Base-by-base conservation (phyloP, 2,797 vertebrate genomes). In the Pelodytes ibericus region DNA sequence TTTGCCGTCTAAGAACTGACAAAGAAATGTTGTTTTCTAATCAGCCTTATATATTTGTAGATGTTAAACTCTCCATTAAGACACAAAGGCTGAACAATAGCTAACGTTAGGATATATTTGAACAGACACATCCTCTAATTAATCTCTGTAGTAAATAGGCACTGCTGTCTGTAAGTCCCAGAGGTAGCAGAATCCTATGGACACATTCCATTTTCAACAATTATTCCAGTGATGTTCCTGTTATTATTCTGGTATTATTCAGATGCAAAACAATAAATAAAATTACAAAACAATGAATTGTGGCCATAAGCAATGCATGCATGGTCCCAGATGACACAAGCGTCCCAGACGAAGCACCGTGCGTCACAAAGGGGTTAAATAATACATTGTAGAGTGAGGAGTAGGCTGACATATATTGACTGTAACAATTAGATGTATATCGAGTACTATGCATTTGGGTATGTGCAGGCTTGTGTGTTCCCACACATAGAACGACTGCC, bases 371-470 rank as follows among this genome's bases (percentile, higher is more conserved):
- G 39, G 31, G 22, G 15, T 62, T 63, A 65, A 71, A 77, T 71
- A 78, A 78, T 78, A 67, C 61, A 78, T 72, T 72, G 26, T 56
- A 67, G 60, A 22, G 49, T 60, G 22, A 66, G 30, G 36, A 58
- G 15, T 25, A 71, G 58, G 51, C 49, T 25, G 61, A 77, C 53
- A 59, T 63, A 63, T 71, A 77, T 64, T 64, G 59, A 71, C 51
- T 65, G 67, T 26, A 71, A 71, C 74, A 77, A 77, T 77, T 77
- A 58, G 74, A 71, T 65, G 27, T 64, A 57, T 77, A 71, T 77
- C 62, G 59, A 77, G 53, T 77, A 63, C 57, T 63, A 77, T 63
- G 71, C 67, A 77, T 71, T 67, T 71, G 74, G 74, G 49, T 77
- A 65, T 77, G 71, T 36, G 58, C 57, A 71, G 58, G 24, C 60